Percentiles rank a stretch among this genome's conserved stretches.
phyloP scores from a whole-genome alignment of 1,140 invertebrate genomes.

The Berghia stephanieae region DNA sequence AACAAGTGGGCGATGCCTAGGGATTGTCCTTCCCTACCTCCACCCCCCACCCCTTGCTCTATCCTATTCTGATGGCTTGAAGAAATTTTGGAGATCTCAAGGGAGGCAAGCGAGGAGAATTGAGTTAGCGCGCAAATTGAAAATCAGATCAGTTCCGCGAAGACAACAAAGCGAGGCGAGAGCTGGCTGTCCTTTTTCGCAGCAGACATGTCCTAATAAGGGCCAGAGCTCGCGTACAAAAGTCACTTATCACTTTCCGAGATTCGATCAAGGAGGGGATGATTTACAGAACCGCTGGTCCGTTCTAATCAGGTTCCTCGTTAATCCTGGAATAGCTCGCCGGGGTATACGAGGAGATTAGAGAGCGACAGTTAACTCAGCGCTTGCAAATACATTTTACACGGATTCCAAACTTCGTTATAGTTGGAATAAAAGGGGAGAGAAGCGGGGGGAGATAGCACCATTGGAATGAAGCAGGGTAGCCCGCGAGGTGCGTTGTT shows the following conservation, averaged over 20 bases:
- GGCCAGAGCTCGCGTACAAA: conserved; percentile 39
- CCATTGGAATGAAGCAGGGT: background rate
- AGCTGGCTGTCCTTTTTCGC: conserved; percentile 15
- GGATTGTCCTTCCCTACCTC: too few species aligned
- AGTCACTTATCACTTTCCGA: conserved; percentile 42
- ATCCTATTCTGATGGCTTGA: background rate
- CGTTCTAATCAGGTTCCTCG: conserved; percentile 29
- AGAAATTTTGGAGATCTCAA: conserved; percentile 23
- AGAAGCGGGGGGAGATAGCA: background rate
- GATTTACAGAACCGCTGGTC: conserved; percentile 27
- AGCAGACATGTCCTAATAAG: conserved; percentile 36
- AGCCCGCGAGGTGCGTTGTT: background rate
- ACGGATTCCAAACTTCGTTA: conserved; percentile 22
- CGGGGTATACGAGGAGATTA: conserved; percentile 19
- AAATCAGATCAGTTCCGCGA: conserved; percentile 45
- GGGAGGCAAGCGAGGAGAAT: conserved; percentile 30
- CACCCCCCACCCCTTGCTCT: background rate
- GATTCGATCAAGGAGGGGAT: conserved; percentile 23
- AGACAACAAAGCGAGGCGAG: conserved; percentile 37
- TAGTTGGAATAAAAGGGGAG: background rate
- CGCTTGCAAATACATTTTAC: conserved; percentile 32
- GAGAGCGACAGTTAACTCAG: conserved; percentile 32
- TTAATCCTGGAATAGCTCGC: conserved; percentile 9
- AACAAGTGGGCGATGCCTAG: too few species aligned
- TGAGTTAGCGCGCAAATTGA: conserved; percentile 46